phyloP scores from a whole-genome alignment of 1,140 invertebrate genomes.

The Hycleus cichorii region DNA sequence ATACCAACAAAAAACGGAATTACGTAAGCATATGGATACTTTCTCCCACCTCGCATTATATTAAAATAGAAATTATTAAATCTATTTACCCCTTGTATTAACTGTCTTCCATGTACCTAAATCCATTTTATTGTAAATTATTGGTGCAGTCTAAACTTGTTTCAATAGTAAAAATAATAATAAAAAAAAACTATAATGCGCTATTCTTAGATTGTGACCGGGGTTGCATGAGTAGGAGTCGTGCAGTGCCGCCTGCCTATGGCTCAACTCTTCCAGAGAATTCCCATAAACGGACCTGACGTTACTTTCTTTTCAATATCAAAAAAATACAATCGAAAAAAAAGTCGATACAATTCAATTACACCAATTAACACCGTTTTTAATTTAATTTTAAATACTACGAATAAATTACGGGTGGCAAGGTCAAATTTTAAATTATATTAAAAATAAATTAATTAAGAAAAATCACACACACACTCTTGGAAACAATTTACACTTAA shows the following conservation, averaged over 20 bases:
- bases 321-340: background rate
- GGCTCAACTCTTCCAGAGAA: conserved; percentile 2
- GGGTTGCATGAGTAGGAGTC: conserved; percentile 21
- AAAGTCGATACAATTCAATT: background rate
- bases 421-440: background rate
- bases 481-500: too few relatives aligned
- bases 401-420: background rate
- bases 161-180: too few relatives aligned
- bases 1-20: background rate
- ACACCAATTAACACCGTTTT: background rate
- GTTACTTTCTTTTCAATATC: background rate
- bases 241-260: background rate
- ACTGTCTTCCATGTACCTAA: conserved; percentile 19
- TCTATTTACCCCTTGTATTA: conserved; percentile 24
- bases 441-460: background rate
- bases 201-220: conserved; percentile 31
- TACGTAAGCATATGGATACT: background rate
- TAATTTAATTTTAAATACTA: background rate
- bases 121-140: background rate
- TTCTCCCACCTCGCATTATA: background rate
- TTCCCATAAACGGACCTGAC: conserved; percentile 24
- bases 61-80: conserved; percentile 5
- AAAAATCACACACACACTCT: background rate
- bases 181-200: background rate
- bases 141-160: background rate